phyloP scores from a whole-genome alignment of 2,888 invertebrate genomes.

The Stenoptilia bipunctidactyla region DNA sequence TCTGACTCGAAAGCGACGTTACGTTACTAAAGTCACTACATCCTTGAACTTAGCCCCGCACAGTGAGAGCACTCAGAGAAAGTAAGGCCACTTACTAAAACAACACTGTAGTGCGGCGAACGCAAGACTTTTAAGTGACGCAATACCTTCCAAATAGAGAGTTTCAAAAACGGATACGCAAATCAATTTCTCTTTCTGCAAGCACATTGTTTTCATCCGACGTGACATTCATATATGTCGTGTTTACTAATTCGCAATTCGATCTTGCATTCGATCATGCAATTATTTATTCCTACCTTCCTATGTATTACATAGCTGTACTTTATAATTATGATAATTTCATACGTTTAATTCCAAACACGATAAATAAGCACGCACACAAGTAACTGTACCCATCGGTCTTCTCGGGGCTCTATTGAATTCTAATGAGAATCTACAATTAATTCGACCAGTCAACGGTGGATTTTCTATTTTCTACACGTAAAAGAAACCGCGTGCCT shows the following conservation, averaged over 20 bases:
- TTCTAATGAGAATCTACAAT: conserved; percentile 62
- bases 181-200: conserved; percentile 43
- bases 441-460: conserved; percentile 66
- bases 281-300: conserved; percentile 14
- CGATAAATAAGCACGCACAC: conserved; percentile 53
- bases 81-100: no score
- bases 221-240: conserved; percentile 21
- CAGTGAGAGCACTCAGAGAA: no score
- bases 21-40: no score
- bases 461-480: conserved; percentile 70
- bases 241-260: conserved; percentile 25
- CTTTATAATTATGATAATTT: conserved; percentile 26
- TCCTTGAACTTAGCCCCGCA: no score
- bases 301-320: conserved; percentile 14
- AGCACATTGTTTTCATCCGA: conserved; percentile 7
- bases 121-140: conserved; percentile 8
- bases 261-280: conserved; percentile 36
- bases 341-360: conserved; percentile 49
- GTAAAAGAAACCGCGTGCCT: conserved; percentile 66
- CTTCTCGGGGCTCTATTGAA: conserved; percentile 49
- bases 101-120: no score
- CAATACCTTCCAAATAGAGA: conserved; percentile 18
- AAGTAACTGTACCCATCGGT: conserved; percentile 51
- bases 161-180: conserved; percentile 24
- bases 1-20: no score